Conservation (phyloP, 1,140 invertebrate species). For the Doryteuthis pealeii region DNA sequence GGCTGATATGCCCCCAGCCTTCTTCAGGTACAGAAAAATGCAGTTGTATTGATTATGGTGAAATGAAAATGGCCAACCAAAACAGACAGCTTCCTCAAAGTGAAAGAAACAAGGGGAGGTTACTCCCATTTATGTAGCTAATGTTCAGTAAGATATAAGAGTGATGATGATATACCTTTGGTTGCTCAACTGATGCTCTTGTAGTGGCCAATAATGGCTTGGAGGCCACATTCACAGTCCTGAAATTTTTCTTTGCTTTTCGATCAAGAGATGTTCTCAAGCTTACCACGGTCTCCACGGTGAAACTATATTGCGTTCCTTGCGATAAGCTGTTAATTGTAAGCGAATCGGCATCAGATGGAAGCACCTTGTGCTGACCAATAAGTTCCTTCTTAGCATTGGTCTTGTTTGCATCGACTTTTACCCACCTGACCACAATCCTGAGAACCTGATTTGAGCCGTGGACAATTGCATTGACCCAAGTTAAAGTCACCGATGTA, state of each 20-base stretch:
- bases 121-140: too few relatives aligned
- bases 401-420: conserved; percentile 35
- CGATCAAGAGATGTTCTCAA: conserved; percentile 57
- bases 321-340: conserved; percentile 48
- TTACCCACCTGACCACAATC: conserved; percentile 55
- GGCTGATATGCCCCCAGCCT: too few relatives aligned
- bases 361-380: conserved; percentile 49
- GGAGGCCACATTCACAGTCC: conserved; percentile 57
- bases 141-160: too few relatives aligned
- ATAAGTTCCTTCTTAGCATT: conserved; percentile 44
- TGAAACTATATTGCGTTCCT: conserved; percentile 54
- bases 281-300: conserved; percentile 59
- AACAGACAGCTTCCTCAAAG: too few relatives aligned
- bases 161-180: background rate
- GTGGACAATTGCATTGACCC: conserved; percentile 55
- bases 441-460: conserved; percentile 56
- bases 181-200: conserved; percentile 48
- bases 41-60: too few relatives aligned
- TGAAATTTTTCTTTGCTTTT: conserved; percentile 42
- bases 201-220: conserved; percentile 54
- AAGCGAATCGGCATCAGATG: conserved; percentile 45
- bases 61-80: too few relatives aligned
- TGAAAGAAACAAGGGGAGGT: too few relatives aligned
- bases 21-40: too few relatives aligned
- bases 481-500: conserved; percentile 47